Evolutionary conservation across 2,888 invertebrate species (phyloP), one percentile per base, ranked within the genome.

Genomic region (Acronicta leporina): DNA sequence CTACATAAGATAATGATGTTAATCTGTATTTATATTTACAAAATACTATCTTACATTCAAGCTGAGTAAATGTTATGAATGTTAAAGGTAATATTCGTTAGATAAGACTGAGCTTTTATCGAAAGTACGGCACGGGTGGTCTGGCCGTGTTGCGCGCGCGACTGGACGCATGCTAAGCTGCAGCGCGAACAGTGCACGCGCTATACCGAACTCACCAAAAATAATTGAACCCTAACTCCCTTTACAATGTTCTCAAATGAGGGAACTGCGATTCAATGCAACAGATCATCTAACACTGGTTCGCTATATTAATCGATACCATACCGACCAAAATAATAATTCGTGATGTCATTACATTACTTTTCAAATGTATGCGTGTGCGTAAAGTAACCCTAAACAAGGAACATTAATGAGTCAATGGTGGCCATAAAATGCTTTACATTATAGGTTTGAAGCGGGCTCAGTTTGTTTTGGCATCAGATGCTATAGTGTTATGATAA

Each of bases 111-210:
- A 79, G 79, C 73, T 86, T 85, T 87, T 84, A 86, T 87, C 86
- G 71, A 72, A 20, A 75, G 73, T 79, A 77, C 80, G 79, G 83
- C 88, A 87, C 90, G 90, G 88, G 92, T 89, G 91, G 89, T 85
- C 85, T 68, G 63, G 30, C 49, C 63, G 79, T 70, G 66, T 74
- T 87, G 89, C 88, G 87, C 87, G 79, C 81, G 86, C 87, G 87
- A 83, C 86, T 83, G 78, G 53, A 68, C 67, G 52, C 65, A 49
- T 55, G 71, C 78, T 79, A 75, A 73, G 61, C 68, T 80, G 68
- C 63, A 78, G 63, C 65, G 76, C 77, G 72, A 73, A 86, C 79
- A 81, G 82, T 75, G 80, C 77, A 79, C 74, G 59, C 57, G 48
- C 76, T 66, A 61, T 67, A 66, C 47, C 46, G 63, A 56, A 71